A percentile compares a stretch with the other conserved stretches of the same genome.
These are phyloP conservation scores for Brachystomella parvula DNA, from an alignment of 1,140 invertebrate genomes.

Conservation along the genomic window DNA sequence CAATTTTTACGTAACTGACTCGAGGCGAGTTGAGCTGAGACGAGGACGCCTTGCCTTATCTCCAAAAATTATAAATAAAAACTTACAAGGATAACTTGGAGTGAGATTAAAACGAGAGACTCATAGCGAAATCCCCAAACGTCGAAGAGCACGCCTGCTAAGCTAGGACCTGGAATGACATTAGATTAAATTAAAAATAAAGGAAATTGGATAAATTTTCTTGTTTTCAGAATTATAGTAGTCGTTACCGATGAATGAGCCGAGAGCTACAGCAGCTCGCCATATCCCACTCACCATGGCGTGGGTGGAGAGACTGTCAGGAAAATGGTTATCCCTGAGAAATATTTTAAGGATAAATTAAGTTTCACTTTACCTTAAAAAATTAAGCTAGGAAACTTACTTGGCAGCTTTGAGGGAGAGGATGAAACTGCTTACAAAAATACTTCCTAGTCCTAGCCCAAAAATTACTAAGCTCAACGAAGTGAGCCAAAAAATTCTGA, in stretches of 20 bases:
- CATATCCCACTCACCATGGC: conserved; percentile 73
- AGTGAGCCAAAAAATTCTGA: conserved; percentile 49
- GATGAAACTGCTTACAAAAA: conserved; percentile 68
- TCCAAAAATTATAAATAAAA: background rate
- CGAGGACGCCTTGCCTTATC: background rate
- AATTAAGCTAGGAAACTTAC: conserved; percentile 51
- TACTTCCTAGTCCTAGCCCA: conserved; percentile 68
- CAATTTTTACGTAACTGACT: background rate
- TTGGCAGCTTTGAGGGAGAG: conserved; percentile 61
- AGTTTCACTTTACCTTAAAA: conserved; percentile 46
- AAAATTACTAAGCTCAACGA: conserved; percentile 62
- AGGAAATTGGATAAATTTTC: background rate
- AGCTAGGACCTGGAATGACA: conserved; percentile 50
- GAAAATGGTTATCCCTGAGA: conserved; percentile 60
- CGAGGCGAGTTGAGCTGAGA: background rate
- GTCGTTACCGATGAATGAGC: conserved; percentile 61
- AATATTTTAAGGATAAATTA: background rate
- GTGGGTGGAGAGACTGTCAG: conserved; percentile 71
- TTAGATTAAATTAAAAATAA: background rate
- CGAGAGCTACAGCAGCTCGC: conserved; percentile 74
- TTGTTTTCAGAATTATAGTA: too few relatives aligned
- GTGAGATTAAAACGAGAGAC: conserved; percentile 59
- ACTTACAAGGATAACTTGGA: conserved; percentile 56
- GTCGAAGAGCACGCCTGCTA: conserved; percentile 66
- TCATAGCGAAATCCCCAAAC: conserved; percentile 60